Evolutionary conservation across 2,888 invertebrate species (phyloP), one percentile per base, ranked within the genome.

Genomic region (Schizotus pectinicornis): DNA sequence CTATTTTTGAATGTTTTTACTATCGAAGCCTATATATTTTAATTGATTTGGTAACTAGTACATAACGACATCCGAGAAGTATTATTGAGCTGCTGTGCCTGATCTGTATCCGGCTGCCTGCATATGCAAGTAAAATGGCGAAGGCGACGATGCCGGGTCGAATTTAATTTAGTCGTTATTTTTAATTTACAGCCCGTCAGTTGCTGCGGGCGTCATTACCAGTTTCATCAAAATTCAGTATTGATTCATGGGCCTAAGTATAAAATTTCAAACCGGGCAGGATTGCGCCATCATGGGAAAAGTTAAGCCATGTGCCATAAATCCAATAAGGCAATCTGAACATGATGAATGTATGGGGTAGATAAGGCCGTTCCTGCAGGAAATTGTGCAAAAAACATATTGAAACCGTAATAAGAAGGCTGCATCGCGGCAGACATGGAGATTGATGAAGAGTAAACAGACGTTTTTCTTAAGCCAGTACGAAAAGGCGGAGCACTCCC

Each of bases 281-380:
- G 22, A 32, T 33, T 33, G 11, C 11, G 22, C 54, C 42, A 51
- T 52, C 59, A 61, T 59, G 58, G 58, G 62, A 54, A 48, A 57
- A 61, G 59, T 59, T 61, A 61, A 64, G 56, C 60, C 62, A 45
- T 64, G 56, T 61, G 58, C 62, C 51, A 62, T 66, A 65, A 67
- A 66, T 65, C 64, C 57, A 65, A 63, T 64, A 66, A 65, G 62
- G 64, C 63, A 62, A 67, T 67, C 61, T 64, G 58, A 66, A 64
- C 62, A 63, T 68, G 68, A 68, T 68, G 65, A 67, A 70, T 68
- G 65, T 58, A 52, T 56, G 54, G 51, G 36, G 43, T 48, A 62
- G 65, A 64, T 65, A 67, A 61, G 53, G 50, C 47, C 32, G 38
- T 48, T 45, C 13, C 34, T 39, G 54, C 7, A 34, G 54, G 51